Evolutionary conservation across 2,797 vertebrate species (phyloP).

Genomic region (Alca torda): DNA sequence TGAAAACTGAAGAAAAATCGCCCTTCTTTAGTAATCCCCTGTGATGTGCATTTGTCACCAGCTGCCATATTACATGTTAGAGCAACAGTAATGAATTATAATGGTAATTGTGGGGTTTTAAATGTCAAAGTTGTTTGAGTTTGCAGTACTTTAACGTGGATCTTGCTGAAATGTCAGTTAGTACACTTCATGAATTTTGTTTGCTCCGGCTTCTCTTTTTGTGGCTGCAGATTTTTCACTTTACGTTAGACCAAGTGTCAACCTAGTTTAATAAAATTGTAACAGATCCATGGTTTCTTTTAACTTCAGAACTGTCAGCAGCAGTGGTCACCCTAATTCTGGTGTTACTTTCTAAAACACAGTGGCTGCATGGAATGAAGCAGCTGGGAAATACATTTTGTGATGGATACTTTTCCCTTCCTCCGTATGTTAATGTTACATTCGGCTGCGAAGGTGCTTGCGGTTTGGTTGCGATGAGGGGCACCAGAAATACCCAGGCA

Average conservation of each 20-base stretch:
- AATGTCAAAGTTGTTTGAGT: background rate
- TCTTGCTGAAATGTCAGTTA: background rate
- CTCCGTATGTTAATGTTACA: fast-evolving
- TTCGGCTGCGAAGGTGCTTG: fast-evolving
- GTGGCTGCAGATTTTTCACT: background rate
- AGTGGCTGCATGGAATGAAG: background rate
- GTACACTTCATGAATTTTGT: background rate
- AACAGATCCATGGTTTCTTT: background rate
- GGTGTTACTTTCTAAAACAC: background rate
- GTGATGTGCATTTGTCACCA: background rate
- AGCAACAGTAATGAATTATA: background rate
- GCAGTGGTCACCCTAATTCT: background rate
- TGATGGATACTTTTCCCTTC: background rate
- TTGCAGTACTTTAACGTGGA: background rate
- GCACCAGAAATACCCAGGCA: background rate
- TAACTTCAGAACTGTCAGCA: background rate
- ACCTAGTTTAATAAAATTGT: background rate
- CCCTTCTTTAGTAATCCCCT: background rate
- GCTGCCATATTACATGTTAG: background rate
- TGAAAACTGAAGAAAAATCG: background rate
- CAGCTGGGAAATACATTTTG: background rate
- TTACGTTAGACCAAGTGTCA: fast-evolving
- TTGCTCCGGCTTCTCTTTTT: background rate
- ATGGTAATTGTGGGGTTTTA: background rate
- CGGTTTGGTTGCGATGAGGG: background rate